These are phyloP conservation scores for Channallabes apus DNA, from an alignment of 2,797 vertebrate species.

Conservation along the genomic window DNA sequence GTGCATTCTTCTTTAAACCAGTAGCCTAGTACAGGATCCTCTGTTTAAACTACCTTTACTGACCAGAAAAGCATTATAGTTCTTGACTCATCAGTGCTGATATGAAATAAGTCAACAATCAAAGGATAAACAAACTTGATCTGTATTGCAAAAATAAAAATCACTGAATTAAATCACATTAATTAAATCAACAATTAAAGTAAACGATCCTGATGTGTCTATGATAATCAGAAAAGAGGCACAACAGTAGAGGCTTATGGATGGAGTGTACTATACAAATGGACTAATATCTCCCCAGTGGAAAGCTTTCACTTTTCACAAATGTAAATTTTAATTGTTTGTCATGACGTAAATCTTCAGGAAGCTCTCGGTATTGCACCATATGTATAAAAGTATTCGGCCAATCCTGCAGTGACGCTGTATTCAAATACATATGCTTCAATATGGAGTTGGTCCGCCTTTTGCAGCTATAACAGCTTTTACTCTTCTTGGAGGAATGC, in stretches of 20 bases:
- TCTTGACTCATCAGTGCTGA: conserved; percentile 30
- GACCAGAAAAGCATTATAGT: conserved; percentile 25
- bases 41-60: conserved; percentile 20
- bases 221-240: conserved; percentile 5
- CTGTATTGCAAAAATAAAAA: neutral
- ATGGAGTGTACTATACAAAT: neutral
- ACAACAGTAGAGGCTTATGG: neutral
- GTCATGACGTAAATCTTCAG: neutral
- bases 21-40: neutral
- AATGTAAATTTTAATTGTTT: neutral
- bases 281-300: neutral
- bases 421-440: too few relatives aligned
- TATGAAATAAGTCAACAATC: conserved; percentile 39
- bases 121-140: conserved; percentile 43
- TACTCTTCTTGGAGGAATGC: too few relatives aligned
- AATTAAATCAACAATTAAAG: neutral
- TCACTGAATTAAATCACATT: neutral
- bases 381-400: too few relatives aligned
- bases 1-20: conserved; percentile 17
- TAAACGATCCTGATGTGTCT: neutral
- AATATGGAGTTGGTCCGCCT: too few relatives aligned
- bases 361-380: neutral
- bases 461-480: too few relatives aligned
- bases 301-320: neutral
- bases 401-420: too few relatives aligned